Percentiles rank a stretch among this genome's conserved stretches.
Conservation (phyloP, 2,113 vertebrate genomes). For the Hemichromis elongatus region DNA sequence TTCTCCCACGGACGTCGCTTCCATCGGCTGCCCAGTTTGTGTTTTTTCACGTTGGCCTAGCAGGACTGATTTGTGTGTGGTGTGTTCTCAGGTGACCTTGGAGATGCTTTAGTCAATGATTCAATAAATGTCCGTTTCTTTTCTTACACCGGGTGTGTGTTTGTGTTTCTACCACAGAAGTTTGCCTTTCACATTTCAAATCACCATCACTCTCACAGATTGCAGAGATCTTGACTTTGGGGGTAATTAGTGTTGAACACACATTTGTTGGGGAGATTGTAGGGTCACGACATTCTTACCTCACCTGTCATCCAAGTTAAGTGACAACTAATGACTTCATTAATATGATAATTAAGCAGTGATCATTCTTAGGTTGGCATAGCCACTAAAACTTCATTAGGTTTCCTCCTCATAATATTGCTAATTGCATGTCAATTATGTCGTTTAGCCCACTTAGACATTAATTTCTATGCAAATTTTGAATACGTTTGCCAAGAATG, state of each 20-base stretch:
- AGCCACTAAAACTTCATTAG: conserved; percentile 58
- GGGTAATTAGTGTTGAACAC: conserved; percentile 47
- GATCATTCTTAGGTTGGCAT: conserved; percentile 39
- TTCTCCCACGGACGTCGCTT: neutral
- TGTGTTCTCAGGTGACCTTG: conserved; percentile 51
- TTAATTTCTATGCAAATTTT: conserved; percentile 69
- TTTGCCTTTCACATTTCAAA: neutral
- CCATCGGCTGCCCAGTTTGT: neutral
- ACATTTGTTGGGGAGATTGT: conserved; percentile 47
- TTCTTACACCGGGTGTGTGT: neutral
- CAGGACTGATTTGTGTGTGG: neutral
- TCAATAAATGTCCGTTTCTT: conserved; percentile 56
- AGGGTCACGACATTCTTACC: conserved; percentile 55
- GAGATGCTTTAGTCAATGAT: conserved; percentile 31
- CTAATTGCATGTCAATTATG: conserved; percentile 68
- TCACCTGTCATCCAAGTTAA: conserved; percentile 62
- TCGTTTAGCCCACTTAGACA: conserved; percentile 57
- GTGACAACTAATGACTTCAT: conserved; percentile 68
- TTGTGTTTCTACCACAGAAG: neutral
- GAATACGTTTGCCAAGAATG: conserved; percentile 2
- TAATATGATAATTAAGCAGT: conserved; percentile 72
- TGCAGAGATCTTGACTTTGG: neutral
- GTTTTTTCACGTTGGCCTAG: neutral
- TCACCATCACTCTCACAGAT: neutral
- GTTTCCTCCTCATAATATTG: conserved; percentile 44